These are phyloP conservation scores for Cryptophagus acutangulus DNA, from an alignment of 2,888 invertebrate genomes.

Conservation along the genomic window DNA sequence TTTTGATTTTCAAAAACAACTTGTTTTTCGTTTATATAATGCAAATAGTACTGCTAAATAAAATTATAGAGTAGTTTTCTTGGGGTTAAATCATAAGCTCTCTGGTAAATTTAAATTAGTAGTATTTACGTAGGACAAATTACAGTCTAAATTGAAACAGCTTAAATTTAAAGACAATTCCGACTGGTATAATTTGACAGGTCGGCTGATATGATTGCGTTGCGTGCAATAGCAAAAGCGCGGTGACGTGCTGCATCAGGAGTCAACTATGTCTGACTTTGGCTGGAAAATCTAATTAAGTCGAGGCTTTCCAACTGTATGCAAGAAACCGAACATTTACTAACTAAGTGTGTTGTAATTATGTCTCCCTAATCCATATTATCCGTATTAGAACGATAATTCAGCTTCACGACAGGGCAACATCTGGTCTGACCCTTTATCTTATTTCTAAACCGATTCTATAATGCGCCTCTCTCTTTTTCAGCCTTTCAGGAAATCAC, in stretches of 20 bases:
- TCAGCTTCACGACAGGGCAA: slow-evolving; percentile 30
- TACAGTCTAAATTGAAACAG: slow-evolving; percentile 14
- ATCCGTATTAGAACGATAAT: slow-evolving; percentile 33
- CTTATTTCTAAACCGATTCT: too few relatives aligned
- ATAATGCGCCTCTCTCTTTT: too few relatives aligned
- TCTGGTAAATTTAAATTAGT: slow-evolving; percentile 19
- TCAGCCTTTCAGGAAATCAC: too few relatives aligned
- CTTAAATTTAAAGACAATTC: slow-evolving; percentile 13
- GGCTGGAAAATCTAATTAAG: slow-evolving; percentile 27
- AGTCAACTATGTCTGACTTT: slow-evolving; percentile 11
- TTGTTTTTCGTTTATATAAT: too few relatives aligned
- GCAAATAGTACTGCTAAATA: too few relatives aligned
- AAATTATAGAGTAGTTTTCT: too few relatives aligned
- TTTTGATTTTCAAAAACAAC: too few relatives aligned
- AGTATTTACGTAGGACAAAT: slow-evolving; percentile 18
- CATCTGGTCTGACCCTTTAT: slow-evolving; percentile 23
- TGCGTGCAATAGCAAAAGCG: slow-evolving; percentile 9
- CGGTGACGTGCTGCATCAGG: slow-evolving; percentile 6
- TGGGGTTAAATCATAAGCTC: too few relatives aligned
- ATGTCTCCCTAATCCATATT: slow-evolving; percentile 30
- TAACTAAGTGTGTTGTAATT: slow-evolving; percentile 29
- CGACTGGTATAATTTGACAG: slow-evolving; percentile 15
- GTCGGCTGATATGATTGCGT: slow-evolving; percentile 8
- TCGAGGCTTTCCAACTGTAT: slow-evolving; percentile 26
- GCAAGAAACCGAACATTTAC: slow-evolving; percentile 33